Percentiles rank a stretch among this genome's conserved stretches.
These are phyloP conservation scores for Gobionotothen gibberifrons DNA, from an alignment of 2,797 vertebrate species.

Conservation along the genomic window DNA sequence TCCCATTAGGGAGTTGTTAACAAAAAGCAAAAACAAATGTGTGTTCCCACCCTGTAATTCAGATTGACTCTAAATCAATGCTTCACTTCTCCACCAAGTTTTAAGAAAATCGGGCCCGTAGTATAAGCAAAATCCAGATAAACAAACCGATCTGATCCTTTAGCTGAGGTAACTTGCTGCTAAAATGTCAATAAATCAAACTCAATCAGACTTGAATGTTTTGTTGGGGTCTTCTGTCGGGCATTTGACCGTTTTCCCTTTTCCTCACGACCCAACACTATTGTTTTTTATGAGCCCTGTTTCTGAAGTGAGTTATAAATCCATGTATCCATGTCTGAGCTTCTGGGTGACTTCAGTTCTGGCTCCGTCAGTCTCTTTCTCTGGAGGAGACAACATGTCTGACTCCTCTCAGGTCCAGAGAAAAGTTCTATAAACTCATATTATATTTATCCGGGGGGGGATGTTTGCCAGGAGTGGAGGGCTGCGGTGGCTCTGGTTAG, in stretches of 20 bases:
- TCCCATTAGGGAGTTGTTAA: too few species aligned
- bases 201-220: slow-evolving; percentile 7
- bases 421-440: slow-evolving; percentile 31
- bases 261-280: neutral
- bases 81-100: too few species aligned
- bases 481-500: slow-evolving; percentile 51
- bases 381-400: slow-evolving; percentile 64
- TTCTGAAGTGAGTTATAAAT: slow-evolving; percentile 34
- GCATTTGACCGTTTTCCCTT: slow-evolving; percentile 1
- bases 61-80: too few species aligned
- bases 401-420: slow-evolving; percentile 57
- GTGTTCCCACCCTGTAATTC: too few species aligned
- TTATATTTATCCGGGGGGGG: slow-evolving; percentile 48
- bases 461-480: slow-evolving; percentile 50
- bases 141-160: too few species aligned
- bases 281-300: slow-evolving; percentile 20
- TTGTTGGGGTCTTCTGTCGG: neutral
- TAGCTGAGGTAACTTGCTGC: neutral
- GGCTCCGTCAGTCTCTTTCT: slow-evolving; percentile 21
- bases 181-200: slow-evolving; percentile 31
- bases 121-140: too few species aligned
- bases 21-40: too few species aligned
- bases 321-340: slow-evolving; percentile 29
- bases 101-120: too few species aligned
- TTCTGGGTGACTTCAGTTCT: slow-evolving; percentile 43